Evolutionary conservation across 1,140 invertebrate genomes (phyloP).

Genomic region (Bradysia coprophila): DNA sequence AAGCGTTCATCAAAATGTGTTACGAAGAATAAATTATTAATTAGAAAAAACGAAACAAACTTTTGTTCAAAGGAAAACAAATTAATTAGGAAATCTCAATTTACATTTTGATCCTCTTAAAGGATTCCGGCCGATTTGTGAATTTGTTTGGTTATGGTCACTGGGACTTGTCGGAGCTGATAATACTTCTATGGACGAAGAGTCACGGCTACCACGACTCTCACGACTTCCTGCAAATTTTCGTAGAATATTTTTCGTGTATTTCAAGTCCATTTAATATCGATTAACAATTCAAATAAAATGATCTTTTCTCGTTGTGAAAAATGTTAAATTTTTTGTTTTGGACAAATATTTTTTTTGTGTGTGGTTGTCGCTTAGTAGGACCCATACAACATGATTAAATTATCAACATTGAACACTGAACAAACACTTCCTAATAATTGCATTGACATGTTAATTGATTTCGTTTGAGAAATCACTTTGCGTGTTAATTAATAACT

Average conservation of each 20-base stretch:
- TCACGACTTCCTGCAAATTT: not conserved
- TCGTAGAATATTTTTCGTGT: not conserved
- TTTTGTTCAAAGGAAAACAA: not conserved
- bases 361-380: not conserved
- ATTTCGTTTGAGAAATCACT: too few species aligned
- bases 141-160: constrained; percentile 25
- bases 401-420: too few species aligned
- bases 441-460: too few species aligned
- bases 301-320: not conserved
- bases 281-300: too few species aligned
- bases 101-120: constrained; percentile 66
- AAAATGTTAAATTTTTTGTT: not conserved
- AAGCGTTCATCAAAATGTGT: not conserved
- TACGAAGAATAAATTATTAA: not conserved
- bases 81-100: constrained; percentile 7
- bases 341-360: not conserved
- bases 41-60: constrained; percentile 5
- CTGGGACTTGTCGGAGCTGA: constrained; percentile 41
- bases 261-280: not conserved
- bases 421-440: too few species aligned
- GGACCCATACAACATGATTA: too few species aligned
- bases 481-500: too few species aligned
- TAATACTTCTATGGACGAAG: constrained; percentile 21
- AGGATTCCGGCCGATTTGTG: constrained; percentile 44
- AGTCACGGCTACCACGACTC: constrained; percentile 19